Conservation (phyloP, 1,140 invertebrate species). For the Steinernema khuongi region DNA sequence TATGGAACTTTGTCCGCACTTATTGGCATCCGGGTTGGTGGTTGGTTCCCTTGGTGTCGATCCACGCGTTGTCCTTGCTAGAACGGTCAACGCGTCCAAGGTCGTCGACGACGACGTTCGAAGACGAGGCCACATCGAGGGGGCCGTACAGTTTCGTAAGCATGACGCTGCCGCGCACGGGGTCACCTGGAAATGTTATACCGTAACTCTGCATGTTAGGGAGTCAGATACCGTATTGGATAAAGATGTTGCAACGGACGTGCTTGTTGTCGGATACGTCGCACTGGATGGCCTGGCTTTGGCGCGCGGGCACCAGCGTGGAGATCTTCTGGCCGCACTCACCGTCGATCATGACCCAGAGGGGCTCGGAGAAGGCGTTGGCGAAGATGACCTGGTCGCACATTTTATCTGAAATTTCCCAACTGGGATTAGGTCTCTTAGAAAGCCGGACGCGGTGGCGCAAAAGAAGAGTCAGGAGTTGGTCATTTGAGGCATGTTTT, state of each 20-base stretch:
- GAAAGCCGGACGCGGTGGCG: conserved; percentile 5
- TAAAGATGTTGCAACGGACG: neutral
- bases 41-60: neutral
- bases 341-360: neutral
- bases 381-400: neutral
- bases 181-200: neutral
- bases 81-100: neutral
- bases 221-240: neutral
- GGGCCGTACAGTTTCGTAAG: neutral
- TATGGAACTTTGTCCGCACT: neutral
- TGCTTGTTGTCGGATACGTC: neutral
- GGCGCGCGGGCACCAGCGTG: neutral
- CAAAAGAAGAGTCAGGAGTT: neutral
- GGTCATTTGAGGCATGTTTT: neutral
- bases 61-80: neutral
- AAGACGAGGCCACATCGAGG: neutral
- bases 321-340: neutral
- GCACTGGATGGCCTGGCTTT: neutral
- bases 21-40: neutral
- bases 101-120: neutral
- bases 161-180: neutral
- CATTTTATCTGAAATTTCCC: conserved; percentile 10
- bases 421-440: neutral
- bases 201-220: neutral
- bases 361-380: neutral